Conservation (phyloP, 2,797 vertebrate genomes). For the Paedocypris micromegethes region DNA sequence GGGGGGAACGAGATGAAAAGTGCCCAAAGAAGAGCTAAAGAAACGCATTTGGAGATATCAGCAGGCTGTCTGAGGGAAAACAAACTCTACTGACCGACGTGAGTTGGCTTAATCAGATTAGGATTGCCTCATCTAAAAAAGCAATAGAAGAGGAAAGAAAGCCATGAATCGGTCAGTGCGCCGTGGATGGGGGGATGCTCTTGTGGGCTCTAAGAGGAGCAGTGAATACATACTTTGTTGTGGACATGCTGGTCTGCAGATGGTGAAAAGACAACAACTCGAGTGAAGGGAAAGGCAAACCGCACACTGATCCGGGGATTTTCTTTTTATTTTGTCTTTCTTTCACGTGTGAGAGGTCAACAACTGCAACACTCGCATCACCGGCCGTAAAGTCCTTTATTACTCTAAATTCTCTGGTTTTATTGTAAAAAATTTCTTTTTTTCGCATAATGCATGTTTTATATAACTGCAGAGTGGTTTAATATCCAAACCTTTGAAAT, state of each 20-base stretch:
- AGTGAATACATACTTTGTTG: constrained; percentile 77
- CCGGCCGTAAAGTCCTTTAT: constrained; percentile 54
- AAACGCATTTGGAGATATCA: constrained; percentile 82
- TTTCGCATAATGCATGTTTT: no score
- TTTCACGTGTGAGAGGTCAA: constrained; percentile 70
- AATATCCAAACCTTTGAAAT: no score
- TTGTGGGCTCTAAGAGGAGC: constrained; percentile 65
- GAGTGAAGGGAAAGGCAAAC: constrained; percentile 73
- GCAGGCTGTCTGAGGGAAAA: constrained; percentile 82
- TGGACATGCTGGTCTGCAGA: constrained; percentile 80
- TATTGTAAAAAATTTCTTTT: no score
- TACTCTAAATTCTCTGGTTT: no score
- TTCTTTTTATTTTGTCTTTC: constrained; percentile 7
- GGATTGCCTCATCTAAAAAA: constrained; percentile 88
- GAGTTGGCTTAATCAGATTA: constrained; percentile 96
- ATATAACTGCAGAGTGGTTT: no score
- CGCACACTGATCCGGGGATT: constrained; percentile 63
- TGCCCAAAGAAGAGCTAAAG: constrained; percentile 71
- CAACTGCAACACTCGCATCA: constrained; percentile 53
- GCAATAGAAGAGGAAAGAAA: constrained; percentile 81
- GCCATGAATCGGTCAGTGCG: constrained; percentile 70
- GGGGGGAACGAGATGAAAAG: constrained; percentile 74
- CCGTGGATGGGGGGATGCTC: constrained; percentile 61
- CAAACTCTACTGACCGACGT: constrained; percentile 83
- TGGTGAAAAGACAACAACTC: constrained; percentile 83